Evolutionary conservation across 2,888 invertebrate species (phyloP).

Genomic region (Orthosia gothica): DNA sequence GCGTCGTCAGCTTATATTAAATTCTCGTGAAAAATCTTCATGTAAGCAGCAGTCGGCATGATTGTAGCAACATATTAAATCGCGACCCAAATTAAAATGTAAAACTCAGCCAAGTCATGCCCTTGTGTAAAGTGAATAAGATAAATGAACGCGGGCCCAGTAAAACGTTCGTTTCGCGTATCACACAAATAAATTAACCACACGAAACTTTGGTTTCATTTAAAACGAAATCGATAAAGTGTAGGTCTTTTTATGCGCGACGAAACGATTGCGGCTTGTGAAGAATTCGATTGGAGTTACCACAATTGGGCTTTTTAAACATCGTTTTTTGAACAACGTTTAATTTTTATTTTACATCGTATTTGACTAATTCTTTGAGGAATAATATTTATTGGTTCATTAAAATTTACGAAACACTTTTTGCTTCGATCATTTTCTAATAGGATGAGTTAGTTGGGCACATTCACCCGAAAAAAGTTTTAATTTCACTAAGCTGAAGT

Average conservation of each 20-base stretch:
- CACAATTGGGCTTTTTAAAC: neutral
- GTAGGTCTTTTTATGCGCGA: constrained; percentile 35
- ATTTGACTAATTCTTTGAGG: neutral
- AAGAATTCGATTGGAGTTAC: constrained; percentile 12
- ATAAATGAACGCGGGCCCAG: constrained; percentile 79
- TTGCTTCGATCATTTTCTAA: neutral
- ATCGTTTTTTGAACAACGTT: neutral
- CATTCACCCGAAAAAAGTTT: constrained; percentile 5
- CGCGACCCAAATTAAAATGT: constrained; percentile 83
- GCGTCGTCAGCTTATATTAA: constrained; percentile 55
- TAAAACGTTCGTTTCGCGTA: constrained; percentile 79
- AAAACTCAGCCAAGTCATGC: constrained; percentile 82
- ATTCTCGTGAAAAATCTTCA: constrained; percentile 63
- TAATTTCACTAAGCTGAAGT: constrained; percentile 29
- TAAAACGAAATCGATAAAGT: constrained; percentile 69
- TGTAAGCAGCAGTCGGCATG: constrained; percentile 53
- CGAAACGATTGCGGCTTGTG: neutral
- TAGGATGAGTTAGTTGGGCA: neutral
- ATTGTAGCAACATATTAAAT: constrained; percentile 76
- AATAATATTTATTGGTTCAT: neutral
- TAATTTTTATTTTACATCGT: neutral
- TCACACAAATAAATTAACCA: constrained; percentile 82
- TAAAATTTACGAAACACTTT: neutral
- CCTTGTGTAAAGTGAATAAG: constrained; percentile 85
- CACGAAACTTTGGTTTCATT: constrained; percentile 66